These are phyloP conservation scores for Oegoconia quadripuncta DNA, from an alignment of 2,888 invertebrate species.

Conservation along the genomic window DNA sequence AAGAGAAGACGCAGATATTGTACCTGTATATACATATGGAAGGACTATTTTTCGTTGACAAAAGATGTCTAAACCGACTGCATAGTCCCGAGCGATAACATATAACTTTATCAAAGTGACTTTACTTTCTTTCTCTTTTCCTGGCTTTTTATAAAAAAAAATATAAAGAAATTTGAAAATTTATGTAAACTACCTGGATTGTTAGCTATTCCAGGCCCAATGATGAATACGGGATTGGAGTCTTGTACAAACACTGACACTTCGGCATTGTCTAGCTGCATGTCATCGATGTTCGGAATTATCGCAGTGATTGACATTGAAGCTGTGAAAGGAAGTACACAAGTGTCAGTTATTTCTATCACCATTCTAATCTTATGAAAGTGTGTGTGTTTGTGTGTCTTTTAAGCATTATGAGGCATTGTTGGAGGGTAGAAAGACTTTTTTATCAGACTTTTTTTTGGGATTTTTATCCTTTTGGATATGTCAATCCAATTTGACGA, in stretches of 20 bases:
- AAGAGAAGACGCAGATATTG: too few relatives aligned
- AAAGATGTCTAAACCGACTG: too few relatives aligned
- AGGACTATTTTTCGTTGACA: too few relatives aligned
- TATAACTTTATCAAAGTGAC: too few relatives aligned
- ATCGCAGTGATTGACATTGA: constrained; percentile 32
- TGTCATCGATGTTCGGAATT: constrained; percentile 25
- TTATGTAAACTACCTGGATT: neutral
- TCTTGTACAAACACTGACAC: constrained; percentile 23
- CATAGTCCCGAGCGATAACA: too few relatives aligned
- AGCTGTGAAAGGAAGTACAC: constrained; percentile 17
- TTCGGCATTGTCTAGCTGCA: constrained; percentile 22
- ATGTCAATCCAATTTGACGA: too few relatives aligned
- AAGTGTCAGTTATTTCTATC: neutral
- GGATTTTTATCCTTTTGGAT: too few relatives aligned
- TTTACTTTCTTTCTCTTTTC: neutral
- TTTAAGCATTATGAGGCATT: too few relatives aligned
- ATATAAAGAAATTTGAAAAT: neutral
- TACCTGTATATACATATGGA: too few relatives aligned
- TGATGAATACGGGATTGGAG: constrained; percentile 5
- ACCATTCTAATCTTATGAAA: neutral
- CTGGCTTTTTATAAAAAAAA: neutral
- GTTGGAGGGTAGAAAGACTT: too few relatives aligned
- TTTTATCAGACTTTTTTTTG: too few relatives aligned
- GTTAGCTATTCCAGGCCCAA: neutral
- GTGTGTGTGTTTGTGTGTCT: too few relatives aligned